Base-by-base conservation (phyloP, 2,797 vertebrate genomes). In the Sebastes goodei region DNA sequence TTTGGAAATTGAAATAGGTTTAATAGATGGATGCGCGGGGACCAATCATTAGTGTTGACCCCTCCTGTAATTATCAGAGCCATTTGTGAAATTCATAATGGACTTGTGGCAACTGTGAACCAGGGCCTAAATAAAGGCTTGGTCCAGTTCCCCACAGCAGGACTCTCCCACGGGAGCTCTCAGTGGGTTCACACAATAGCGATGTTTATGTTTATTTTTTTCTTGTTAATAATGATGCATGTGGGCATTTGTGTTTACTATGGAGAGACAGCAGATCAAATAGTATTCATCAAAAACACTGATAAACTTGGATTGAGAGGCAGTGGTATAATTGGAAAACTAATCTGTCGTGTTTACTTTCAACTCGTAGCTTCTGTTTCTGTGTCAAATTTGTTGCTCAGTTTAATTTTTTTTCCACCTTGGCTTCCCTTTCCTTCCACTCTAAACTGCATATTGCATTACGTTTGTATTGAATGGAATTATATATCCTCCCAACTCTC, bases 1-100 rank as follows among this genome's bases (percentile, higher is more conserved):
- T n/a, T 63, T 92, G 80, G 84, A 95, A 95, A 94, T 94, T 94
- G 90, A 96, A 96, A 96, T 95, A 94, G 94, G 93, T 95, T 95
- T 94, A 90, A 94, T 94, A 94, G 93, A 95, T 94, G 92, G 88
- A 94, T 89, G 92, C 93, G 92, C 88, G 62, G 90, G 92, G 93
- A 91, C 90, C 80, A 77, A 93, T 96, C 91, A 91, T 95, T 96
- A 95, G 88, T 82, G 65, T 81, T 95, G 95, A 96, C 95, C 95
- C 92, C 87, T 95, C 81, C 78, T 84, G 88, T 95, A 96, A 96
- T 96, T 95, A 96, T 94, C 89, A 84, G 93, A 95, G 95, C 95
- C 95, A 96, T 96, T 96, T 96, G 94, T 95, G 92, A 94, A 93
- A 94, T 96, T 92, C 92, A 93, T 95, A 96, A 96, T 95, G 93